A percentile compares a stretch with the other conserved stretches of the same genome.
Conservation (phyloP, 1,140 invertebrate species). For the Microplitis demolitor region DNA sequence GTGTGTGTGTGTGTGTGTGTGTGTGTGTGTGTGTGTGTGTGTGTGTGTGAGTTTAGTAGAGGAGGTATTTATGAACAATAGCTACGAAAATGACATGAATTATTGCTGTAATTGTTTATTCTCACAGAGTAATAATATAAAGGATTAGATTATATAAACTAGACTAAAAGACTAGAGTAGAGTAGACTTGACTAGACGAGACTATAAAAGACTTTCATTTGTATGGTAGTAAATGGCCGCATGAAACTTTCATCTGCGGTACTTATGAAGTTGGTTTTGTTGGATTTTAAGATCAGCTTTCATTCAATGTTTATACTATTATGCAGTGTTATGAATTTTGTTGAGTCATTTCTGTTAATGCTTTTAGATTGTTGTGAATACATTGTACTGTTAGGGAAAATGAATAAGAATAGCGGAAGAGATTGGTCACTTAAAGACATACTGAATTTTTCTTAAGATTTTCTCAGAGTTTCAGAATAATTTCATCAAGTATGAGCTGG, state of each 20-base stretch:
- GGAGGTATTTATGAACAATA: not conserved
- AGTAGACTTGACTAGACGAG: not conserved
- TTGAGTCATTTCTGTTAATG: not conserved
- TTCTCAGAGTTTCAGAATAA: too few relatives aligned
- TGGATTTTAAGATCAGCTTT: conserved; percentile 16
- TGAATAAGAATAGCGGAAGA: too few relatives aligned
- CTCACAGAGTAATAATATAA: conserved; percentile 13
- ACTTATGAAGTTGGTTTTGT: conserved; percentile 3
- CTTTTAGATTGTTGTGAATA: not conserved
- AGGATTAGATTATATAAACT: conserved; percentile 13
- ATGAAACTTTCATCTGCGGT: conserved; percentile 20
- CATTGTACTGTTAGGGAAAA: not conserved
- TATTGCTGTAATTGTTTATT: conserved; percentile 20
- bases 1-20: too few relatives aligned
- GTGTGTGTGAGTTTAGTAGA: not conserved
- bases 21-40: too few relatives aligned
- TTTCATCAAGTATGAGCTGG: too few relatives aligned
- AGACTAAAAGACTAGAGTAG: too few relatives aligned
- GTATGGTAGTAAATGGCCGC: conserved; percentile 8
- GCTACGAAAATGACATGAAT: conserved; percentile 3
- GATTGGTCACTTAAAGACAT: too few relatives aligned
- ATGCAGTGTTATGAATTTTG: too few relatives aligned
- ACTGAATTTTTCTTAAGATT: too few relatives aligned
- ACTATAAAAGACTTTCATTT: conserved; percentile 18
- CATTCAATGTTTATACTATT: too few relatives aligned